Evolutionary conservation across 2,888 invertebrate genomes (phyloP).

Genomic region (Plemyria rubiginata): DNA sequence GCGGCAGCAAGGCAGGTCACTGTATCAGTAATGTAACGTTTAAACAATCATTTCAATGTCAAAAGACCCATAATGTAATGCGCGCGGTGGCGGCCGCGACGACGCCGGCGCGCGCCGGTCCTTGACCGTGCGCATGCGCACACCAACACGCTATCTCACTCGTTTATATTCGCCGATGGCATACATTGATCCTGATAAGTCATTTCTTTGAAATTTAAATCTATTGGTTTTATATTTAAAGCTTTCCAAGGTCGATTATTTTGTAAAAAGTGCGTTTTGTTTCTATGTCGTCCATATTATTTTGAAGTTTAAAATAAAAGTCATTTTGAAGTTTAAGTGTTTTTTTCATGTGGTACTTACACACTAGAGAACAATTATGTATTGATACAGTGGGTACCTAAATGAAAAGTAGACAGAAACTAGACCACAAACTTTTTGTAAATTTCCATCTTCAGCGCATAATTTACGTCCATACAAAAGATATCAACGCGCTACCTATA

Average conservation of each 20-base stretch:
- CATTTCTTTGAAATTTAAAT: background rate
- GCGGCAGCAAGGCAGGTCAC: too few species aligned
- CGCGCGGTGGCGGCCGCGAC: too few species aligned
- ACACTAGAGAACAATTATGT: too few species aligned
- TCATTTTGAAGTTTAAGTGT: too few species aligned
- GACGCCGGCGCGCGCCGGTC: background rate
- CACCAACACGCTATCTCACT: background rate
- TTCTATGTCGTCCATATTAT: too few species aligned
- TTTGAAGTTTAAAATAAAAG: too few species aligned
- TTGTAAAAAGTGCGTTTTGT: background rate
- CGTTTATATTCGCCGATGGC: background rate
- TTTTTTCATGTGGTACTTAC: too few species aligned
- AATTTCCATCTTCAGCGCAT: too few species aligned
- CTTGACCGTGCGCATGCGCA: constrained; percentile 7
- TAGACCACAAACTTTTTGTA: too few species aligned
- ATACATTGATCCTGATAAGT: background rate
- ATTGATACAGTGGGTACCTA: too few species aligned
- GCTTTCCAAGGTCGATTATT: constrained; percentile 1
- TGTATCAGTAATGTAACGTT: too few species aligned
- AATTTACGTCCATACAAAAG: constrained; percentile 4
- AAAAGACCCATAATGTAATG: background rate
- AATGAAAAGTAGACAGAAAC: too few species aligned
- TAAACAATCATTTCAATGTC: background rate
- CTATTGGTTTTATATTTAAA: background rate
- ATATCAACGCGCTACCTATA: constrained; percentile 16